A percentile compares a stretch with the other conserved stretches of the same genome.
These are phyloP conservation scores for Polydesmus complanatus DNA, from an alignment of 2,888 invertebrate genomes.

Conservation along the genomic window DNA sequence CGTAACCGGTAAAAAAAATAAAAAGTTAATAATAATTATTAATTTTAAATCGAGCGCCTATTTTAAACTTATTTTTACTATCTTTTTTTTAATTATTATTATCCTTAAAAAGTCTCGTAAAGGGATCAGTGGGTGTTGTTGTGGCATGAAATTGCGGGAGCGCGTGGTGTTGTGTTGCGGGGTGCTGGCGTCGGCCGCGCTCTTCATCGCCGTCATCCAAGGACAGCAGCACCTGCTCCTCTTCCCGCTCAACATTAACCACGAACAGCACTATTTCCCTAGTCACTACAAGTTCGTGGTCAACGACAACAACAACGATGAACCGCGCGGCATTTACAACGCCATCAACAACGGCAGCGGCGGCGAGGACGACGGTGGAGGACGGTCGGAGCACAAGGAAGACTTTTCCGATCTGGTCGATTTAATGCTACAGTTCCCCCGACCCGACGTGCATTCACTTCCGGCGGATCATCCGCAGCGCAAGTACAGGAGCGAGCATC, in stretches of 20 bases:
- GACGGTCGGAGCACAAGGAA: neutral
- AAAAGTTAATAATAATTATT: no score
- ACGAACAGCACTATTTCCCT: neutral
- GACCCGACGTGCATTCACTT: neutral
- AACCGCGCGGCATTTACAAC: neutral
- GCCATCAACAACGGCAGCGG: neutral
- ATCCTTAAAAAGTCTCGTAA: no score
- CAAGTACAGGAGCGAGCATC: neutral
- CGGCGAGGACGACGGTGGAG: neutral
- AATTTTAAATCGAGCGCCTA: no score
- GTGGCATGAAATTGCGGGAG: neutral
- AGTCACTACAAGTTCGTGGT: neutral
- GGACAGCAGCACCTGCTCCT: neutral
- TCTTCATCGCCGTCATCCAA: neutral
- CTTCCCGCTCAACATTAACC: neutral
- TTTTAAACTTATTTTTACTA: no score
- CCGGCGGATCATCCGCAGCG: neutral
- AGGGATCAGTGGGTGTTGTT: no score
- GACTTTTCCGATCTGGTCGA: neutral
- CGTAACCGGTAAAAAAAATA: no score
- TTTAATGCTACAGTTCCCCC: neutral
- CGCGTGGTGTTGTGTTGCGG: neutral
- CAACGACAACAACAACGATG: neutral
- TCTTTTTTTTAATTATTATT: no score
- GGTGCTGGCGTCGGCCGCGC: neutral